Evolutionary conservation across 2,797 vertebrate species (phyloP), one percentile per base, ranked within the genome.

Genomic region (Acrossocheilus wenchowensis): DNA sequence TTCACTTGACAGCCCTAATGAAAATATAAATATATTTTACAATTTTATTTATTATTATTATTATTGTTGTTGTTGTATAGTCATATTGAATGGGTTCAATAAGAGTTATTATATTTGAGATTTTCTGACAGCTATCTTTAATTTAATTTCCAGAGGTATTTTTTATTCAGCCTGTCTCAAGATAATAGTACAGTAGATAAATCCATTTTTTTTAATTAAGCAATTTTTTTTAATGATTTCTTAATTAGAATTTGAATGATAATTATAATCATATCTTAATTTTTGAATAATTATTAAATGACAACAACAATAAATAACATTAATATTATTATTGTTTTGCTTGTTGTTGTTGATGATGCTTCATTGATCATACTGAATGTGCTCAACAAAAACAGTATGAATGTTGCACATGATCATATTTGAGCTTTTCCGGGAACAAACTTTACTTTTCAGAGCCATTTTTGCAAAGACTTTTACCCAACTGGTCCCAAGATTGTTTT

Each of bases 401-500:
- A 23, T 41, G 19, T 23, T 21, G 68, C 36, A 23, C 10, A 11
- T 26, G 2, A 48, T 72, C 41, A n/a, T n/a, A 72, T 48, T 73
- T 15, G 14, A 8, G 43, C 23, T 73, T 48, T 73, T 48, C 68
- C 48, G 3, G 23, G n/a, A 71, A 15, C 71, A 15, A 73, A 73
- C 71, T 73, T 73, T 26, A 15, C 11, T 41, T 71, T 71, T 41
- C 36, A 41, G 36, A 69, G 34, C 36, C 34, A 41, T 73, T 45
- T 73, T 71, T 71, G 68, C 11, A 73, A 73, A 73, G 43, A 73
- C n/a, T 17, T 73, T 48, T 73, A 73, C 71, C 12, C 23, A 45
- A 73, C 23, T 17, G 71, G 6, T n/a, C 71, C 41, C 71, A 48
- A 48, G 71, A 48, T 45, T 23, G 23, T 26, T 73, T 45, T 73